These are phyloP conservation scores for Toxotes chatareus DNA, from an alignment of 2,113 vertebrate genomes.

Conservation along the genomic window DNA sequence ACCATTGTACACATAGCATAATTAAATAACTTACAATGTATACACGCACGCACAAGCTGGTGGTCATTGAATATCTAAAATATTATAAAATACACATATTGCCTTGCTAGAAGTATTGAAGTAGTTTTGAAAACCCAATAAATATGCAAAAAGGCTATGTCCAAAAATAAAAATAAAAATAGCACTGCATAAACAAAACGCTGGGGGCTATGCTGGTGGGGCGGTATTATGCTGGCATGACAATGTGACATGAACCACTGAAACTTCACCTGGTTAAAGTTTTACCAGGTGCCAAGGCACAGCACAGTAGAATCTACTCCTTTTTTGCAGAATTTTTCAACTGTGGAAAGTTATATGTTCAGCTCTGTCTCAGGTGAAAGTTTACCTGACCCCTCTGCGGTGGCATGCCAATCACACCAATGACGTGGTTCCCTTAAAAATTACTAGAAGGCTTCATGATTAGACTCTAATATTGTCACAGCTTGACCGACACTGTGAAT, in stretches of 20 bases:
- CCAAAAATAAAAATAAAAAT: not conserved
- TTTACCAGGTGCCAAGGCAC: not conserved
- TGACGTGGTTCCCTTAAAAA: not conserved
- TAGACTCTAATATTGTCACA: not conserved
- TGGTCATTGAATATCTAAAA: too few species aligned
- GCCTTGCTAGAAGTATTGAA: not conserved
- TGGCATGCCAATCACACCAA: not conserved
- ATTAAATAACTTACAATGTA: too few species aligned
- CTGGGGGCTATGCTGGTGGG: not conserved
- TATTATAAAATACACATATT: too few species aligned
- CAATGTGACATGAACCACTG: not conserved
- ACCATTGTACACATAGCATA: too few species aligned
- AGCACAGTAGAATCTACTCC: not conserved
- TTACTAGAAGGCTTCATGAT: not conserved
- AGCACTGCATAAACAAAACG: not conserved
- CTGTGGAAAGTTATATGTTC: not conserved
- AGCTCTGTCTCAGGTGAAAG: not conserved
- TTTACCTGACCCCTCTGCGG: not conserved
- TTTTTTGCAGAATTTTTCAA: not conserved
- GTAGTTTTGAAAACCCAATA: not conserved
- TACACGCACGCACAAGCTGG: too few species aligned
- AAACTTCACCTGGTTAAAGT: not conserved
- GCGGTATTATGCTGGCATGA: not conserved
- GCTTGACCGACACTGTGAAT: not conserved
- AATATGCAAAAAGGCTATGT: not conserved